These are phyloP conservation scores for Orgyia antiqua DNA, from an alignment of 2,888 invertebrate genomes.

Conservation along the genomic window DNA sequence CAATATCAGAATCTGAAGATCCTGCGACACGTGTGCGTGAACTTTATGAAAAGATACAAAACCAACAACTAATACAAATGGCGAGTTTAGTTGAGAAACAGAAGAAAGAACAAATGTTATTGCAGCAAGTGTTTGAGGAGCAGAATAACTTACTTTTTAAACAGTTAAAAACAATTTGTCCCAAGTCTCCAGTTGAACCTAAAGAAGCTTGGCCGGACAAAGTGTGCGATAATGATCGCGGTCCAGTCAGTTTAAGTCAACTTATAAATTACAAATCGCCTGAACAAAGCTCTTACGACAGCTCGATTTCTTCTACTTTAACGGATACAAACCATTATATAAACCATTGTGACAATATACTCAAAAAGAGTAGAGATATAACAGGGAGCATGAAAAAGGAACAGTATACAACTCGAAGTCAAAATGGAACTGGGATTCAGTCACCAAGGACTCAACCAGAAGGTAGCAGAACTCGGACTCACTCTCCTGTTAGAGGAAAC, in stretches of 20 bases:
- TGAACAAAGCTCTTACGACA: conserved; percentile 25
- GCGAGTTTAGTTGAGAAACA: conserved; percentile 80
- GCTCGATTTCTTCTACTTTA: conserved; percentile 44
- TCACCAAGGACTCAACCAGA: conserved; percentile 30
- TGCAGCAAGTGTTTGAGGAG: conserved; percentile 81
- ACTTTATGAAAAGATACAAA: conserved; percentile 75
- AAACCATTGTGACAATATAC: conserved; percentile 49
- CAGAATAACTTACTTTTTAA: conserved; percentile 80
- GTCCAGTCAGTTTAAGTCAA: conserved; percentile 66
- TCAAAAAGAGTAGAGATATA: conserved; percentile 58
- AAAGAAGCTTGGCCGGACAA: conserved; percentile 62
- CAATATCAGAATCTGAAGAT: conserved; percentile 45
- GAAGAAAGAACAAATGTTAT: conserved; percentile 78
- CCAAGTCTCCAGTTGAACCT: conserved; percentile 49
- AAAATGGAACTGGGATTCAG: conserved; percentile 22
- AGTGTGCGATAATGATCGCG: conserved; percentile 33
- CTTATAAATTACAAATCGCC: conserved; percentile 50
- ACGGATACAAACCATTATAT: conserved; percentile 55
- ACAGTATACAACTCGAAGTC: conserved; percentile 15
- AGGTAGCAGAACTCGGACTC: conserved; percentile 39
- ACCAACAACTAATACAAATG: conserved; percentile 82
- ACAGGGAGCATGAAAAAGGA: conserved; percentile 50
- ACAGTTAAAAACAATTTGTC: conserved; percentile 63
- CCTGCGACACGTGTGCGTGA: conserved; percentile 57
- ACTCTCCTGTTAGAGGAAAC: conserved; percentile 39